These are phyloP conservation scores for Marisa cornuarietis DNA, from an alignment of 1,140 invertebrate genomes.

Conservation along the genomic window DNA sequence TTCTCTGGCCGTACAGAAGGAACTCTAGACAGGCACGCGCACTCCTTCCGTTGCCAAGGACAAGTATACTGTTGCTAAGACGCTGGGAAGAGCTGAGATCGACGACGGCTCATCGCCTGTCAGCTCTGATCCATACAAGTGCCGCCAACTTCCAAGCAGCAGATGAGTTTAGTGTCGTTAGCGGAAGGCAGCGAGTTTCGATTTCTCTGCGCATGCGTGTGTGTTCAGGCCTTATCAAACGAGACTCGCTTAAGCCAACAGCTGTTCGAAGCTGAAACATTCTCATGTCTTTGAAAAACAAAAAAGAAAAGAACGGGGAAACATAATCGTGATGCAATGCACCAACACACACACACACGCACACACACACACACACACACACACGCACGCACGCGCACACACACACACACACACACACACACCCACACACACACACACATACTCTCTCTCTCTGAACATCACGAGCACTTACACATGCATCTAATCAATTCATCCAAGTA, in stretches of 20 bases:
- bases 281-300: neutral
- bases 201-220: neutral
- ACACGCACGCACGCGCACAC: neutral
- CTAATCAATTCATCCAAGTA: neutral
- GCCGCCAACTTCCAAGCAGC: neutral
- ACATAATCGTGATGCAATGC: too few species aligned
- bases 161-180: neutral
- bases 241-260: too few species aligned
- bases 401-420: neutral
- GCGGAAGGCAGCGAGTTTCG: neutral
- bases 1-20: too few species aligned
- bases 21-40: too few species aligned
- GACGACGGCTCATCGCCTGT: too few species aligned
- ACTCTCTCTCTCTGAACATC: neutral
- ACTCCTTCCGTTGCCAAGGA: too few species aligned
- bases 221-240: too few species aligned
- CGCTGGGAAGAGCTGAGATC: too few species aligned
- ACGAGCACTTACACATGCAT: neutral
- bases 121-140: too few species aligned
- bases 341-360: slow-evolving; percentile 6
- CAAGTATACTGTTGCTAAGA: too few species aligned
- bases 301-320: neutral
- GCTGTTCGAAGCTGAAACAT: too few species aligned
- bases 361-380: slow-evolving; percentile 10
- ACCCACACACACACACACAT: slow-evolving; percentile 2